phyloP scores from a whole-genome alignment of 2,888 invertebrate genomes.

The Clanis bilineata region DNA sequence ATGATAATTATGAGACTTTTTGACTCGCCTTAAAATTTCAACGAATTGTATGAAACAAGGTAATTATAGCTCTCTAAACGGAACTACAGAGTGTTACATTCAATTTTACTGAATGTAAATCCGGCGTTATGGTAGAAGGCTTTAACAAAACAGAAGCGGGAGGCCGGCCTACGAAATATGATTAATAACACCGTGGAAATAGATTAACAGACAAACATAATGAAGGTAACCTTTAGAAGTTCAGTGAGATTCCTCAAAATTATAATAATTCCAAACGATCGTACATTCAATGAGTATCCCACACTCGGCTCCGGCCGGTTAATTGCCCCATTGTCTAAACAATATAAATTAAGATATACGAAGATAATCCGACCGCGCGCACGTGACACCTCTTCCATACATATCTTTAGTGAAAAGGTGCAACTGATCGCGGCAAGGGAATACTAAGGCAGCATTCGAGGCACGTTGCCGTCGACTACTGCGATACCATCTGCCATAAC shows the following conservation, averaged over 20 bases:
- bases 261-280: not conserved
- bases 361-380: conserved; percentile 29
- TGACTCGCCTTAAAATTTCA: too few species aligned
- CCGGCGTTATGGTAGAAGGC: too few species aligned
- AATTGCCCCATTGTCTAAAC: conserved; percentile 47
- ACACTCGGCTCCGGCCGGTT: conserved; percentile 36
- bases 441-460: conserved; percentile 12
- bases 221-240: not conserved
- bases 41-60: too few species aligned
- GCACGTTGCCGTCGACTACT: conserved; percentile 13
- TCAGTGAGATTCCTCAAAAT: not conserved
- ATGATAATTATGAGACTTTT: too few species aligned
- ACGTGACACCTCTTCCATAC: conserved; percentile 37
- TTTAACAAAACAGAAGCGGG: not conserved
- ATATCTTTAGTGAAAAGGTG: conserved; percentile 46
- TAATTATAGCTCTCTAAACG: too few species aligned
- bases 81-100: too few species aligned
- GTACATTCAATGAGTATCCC: conserved; percentile 34
- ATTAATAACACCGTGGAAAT: not conserved
- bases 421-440: conserved; percentile 20
- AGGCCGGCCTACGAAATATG: not conserved
- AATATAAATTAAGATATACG: conserved; percentile 39
- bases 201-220: not conserved
- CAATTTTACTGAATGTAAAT: too few species aligned
- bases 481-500: conserved; percentile 12